Base-by-base conservation (phyloP, 2,113 vertebrate species). In the Rhagologus leucostigma region DNA sequence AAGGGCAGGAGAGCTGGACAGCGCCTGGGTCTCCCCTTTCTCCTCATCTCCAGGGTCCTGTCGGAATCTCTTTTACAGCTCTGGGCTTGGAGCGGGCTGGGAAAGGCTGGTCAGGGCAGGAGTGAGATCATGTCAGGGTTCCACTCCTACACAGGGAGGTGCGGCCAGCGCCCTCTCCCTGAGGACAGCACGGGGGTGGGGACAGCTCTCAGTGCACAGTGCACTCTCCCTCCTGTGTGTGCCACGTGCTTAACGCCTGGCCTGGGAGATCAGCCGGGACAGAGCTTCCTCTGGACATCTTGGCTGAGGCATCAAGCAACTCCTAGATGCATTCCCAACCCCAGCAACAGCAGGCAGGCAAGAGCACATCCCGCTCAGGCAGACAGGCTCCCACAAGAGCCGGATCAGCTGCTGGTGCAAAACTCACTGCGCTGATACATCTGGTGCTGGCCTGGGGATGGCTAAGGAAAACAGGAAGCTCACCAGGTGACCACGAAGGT, bases 201-300 rank as follows among this genome's bases (percentile, higher is more conserved):
- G 37, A 39, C 20, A 56, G 70, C n/a, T 50, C 26, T 27, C 42
- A 44, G 27, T 1, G 13, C 3, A 2, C 0, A 0, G 19, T 0
- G 49, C 32, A 6, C 57, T 33, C 32, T 13, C 22, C 20, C 63
- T 23, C 60, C 55, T 0, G 3, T 22, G 55, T 13, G 29, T 2
- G 15, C 42, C 42, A 42, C 42, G 42, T 16, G 42, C 42, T 44
- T 44, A 44, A 44, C 18, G 42, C 30, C 63, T 11, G n/a, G 16
- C 60, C 47, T 10, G 17, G 47, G 11, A 55, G 9, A 55, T 10
- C 44, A 75, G 62, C 37, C 80, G 30, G 24, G 33, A 42, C 19
- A 65, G 39, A 50, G 35, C 26, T 53, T 52, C 42, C 49, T 24
- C 26, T 13, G 62, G 14, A 37, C 12, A 14, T 2, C 39, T 23